These are phyloP conservation scores for Mycalesis mineus DNA, from an alignment of 2,888 invertebrate species.

Conservation along the genomic window DNA sequence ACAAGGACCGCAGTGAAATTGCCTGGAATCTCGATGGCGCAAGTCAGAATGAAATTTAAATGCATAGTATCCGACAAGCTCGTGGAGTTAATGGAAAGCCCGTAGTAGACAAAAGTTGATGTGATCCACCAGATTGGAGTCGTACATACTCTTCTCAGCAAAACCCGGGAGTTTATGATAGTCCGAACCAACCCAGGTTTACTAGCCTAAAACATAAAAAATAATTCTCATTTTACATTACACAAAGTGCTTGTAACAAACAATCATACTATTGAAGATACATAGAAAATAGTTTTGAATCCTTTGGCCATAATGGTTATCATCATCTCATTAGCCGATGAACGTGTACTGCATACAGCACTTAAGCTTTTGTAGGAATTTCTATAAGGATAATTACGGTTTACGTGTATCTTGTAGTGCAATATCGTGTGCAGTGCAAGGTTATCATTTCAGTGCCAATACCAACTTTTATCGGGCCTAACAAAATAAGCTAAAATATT, in stretches of 20 bases:
- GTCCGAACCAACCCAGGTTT: constrained; percentile 37
- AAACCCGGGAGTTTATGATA: constrained; percentile 67
- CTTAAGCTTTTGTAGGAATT: no score
- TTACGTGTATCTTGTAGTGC: no score
- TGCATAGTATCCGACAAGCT: constrained; percentile 82
- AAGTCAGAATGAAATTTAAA: constrained; percentile 80
- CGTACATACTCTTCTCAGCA: constrained; percentile 74
- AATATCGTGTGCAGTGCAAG: no score
- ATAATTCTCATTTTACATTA: neutral
- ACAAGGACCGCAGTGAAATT: constrained; percentile 77
- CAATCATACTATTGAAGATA: no score
- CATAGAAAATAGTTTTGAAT: no score
- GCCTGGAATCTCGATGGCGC: constrained; percentile 81
- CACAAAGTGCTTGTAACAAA: neutral
- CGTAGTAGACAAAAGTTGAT: constrained; percentile 84
- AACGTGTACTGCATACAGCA: no score
- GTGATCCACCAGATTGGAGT: constrained; percentile 85
- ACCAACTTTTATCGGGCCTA: no score
- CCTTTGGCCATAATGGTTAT: no score
- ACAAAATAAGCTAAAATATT: no score
- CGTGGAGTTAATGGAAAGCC: constrained; percentile 84
- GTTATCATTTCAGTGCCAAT: no score
- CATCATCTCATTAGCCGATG: no score
- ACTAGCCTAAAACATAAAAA: neutral
- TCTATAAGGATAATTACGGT: no score